A percentile compares a stretch with the other conserved stretches of the same genome.
Evolutionary conservation across 2,113 vertebrate species (phyloP).

Genomic region (Neotragus moschatus): DNA sequence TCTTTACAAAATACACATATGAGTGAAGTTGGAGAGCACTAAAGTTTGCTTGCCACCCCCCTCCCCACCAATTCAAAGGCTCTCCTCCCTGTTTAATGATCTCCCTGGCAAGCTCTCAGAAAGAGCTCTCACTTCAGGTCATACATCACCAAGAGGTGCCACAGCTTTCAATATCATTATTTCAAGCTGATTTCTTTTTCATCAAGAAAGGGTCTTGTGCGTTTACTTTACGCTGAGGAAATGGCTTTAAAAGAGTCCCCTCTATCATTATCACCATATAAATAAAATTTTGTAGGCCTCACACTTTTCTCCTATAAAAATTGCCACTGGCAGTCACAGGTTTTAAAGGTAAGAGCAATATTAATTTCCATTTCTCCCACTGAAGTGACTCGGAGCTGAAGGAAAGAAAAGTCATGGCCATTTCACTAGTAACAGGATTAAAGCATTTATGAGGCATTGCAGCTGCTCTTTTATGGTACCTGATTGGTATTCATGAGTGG

Average conservation of each 20-base stretch:
- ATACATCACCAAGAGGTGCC: slow-evolving; percentile 72
- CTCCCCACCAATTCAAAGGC: slow-evolving; percentile 28
- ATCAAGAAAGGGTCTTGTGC: slow-evolving; percentile 65
- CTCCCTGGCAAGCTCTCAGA: slow-evolving; percentile 72
- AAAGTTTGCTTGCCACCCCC: neutral
- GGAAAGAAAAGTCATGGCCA: slow-evolving; percentile 84
- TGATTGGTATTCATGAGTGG: slow-evolving; percentile 89
- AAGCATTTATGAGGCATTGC: slow-evolving; percentile 87
- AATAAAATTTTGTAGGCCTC: slow-evolving; percentile 79
- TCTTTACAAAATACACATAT: slow-evolving; percentile 60
- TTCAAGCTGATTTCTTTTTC: slow-evolving; percentile 71
- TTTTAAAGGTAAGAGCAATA: slow-evolving; percentile 81
- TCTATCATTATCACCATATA: slow-evolving; percentile 69
- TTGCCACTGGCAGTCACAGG: slow-evolving; percentile 60
- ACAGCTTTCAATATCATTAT: slow-evolving; percentile 77
- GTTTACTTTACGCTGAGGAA: slow-evolving; percentile 54
- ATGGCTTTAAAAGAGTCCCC: slow-evolving; percentile 45
- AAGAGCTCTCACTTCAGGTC: slow-evolving; percentile 65
- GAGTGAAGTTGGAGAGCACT: slow-evolving; percentile 62
- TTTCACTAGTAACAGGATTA: slow-evolving; percentile 87
- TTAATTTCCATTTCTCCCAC: slow-evolving; percentile 81
- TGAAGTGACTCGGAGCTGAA: slow-evolving; percentile 77
- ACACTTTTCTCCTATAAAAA: slow-evolving; percentile 67
- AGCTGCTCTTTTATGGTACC: slow-evolving; percentile 88
- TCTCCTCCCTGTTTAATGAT: slow-evolving; percentile 72